Evolutionary conservation across 2,888 invertebrate genomes (phyloP), one percentile per base, ranked within the genome.

Genomic region (Harpagoxenus sublaevis): DNA sequence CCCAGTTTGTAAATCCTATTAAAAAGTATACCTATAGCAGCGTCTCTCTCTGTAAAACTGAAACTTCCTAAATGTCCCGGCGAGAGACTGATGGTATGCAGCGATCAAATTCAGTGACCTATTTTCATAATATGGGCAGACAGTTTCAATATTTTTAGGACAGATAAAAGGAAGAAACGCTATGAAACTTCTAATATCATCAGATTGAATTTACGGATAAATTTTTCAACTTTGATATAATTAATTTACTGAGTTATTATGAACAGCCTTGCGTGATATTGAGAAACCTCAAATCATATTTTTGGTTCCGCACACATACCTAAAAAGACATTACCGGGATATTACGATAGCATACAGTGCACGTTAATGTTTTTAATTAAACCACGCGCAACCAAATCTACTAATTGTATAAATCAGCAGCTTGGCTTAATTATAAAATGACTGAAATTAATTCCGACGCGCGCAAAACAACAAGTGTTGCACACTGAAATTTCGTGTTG

Each of bases 1-100:
- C 85, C 83, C 23, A 85, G 83, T 85, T 85, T 57, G 28, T 66
- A 57, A 77, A 85, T 83, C 83, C 71, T 78, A 77, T 85, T 85
- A 85, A 77, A 83, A 85, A 85, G 70, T 85, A 60, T 60, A 77
- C 53, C 74, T 85, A 60, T 60, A 77, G 62, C 74, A 12, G 66
- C 28, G 53, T 63, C 66, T 68, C 66, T 68, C 66, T 66, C 66
- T 66, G 73, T 82, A 74, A 82, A 83, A 82, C 57, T 55, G 15
- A 75, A 83, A 83, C 83, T 83, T 85, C 70, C 83, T 85, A 85
- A 85, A 85, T 83, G 70, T 53, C 53, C 60, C 63, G 55, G 53
- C 63, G 23, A 75, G 23, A 75, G n/a, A 39, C 63, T 62, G 63
- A 62, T 55, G n/a, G 53, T 77, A 82, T 84, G 71, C 63, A 70